Evolutionary conservation across 2,797 vertebrate species (phyloP).

Genomic region (Schizopygopsis malacanthus): DNA sequence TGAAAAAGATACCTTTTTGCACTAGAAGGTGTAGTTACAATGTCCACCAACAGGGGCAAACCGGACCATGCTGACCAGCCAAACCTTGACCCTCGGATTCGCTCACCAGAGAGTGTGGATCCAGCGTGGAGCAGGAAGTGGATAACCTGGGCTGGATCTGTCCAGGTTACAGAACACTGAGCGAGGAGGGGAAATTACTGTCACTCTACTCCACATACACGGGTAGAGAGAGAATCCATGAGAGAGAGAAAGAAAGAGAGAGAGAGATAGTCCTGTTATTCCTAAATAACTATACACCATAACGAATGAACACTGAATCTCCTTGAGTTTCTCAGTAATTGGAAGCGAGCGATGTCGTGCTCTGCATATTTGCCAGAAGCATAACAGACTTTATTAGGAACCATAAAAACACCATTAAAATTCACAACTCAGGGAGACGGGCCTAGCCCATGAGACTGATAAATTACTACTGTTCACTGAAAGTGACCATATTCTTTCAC

Average conservation of each 20-base stretch:
- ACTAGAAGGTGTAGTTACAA: neutral
- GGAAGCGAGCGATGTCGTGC: slow-evolving; percentile 79
- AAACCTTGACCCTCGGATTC: neutral
- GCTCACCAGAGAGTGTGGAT: neutral
- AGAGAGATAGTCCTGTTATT: slow-evolving; percentile 53
- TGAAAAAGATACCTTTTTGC: neutral
- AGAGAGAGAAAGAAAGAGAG: slow-evolving; percentile 1
- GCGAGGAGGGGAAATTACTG: neutral
- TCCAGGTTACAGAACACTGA: neutral
- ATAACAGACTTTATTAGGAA: slow-evolving; percentile 85
- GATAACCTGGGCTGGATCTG: slow-evolving; percentile 2
- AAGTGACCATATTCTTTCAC: slow-evolving; percentile 75
- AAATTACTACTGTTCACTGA: slow-evolving; percentile 81
- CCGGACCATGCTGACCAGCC: neutral
- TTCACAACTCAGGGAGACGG: slow-evolving; percentile 79
- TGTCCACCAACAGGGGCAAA: neutral
- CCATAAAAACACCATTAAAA: slow-evolving; percentile 85
- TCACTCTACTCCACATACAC: neutral
- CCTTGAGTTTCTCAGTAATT: slow-evolving; percentile 80
- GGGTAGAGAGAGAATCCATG: slow-evolving; percentile 5
- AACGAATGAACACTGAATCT: slow-evolving; percentile 71
- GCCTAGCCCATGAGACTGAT: slow-evolving; percentile 81
- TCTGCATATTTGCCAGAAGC: slow-evolving; percentile 81
- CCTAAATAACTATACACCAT: slow-evolving; percentile 67
- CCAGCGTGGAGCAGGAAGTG: neutral